A percentile compares a stretch with the other conserved stretches of the same genome.
These are phyloP conservation scores for Pipistrellus kuhlii DNA, from an alignment of 2,797 vertebrate genomes.

Conservation along the genomic window DNA sequence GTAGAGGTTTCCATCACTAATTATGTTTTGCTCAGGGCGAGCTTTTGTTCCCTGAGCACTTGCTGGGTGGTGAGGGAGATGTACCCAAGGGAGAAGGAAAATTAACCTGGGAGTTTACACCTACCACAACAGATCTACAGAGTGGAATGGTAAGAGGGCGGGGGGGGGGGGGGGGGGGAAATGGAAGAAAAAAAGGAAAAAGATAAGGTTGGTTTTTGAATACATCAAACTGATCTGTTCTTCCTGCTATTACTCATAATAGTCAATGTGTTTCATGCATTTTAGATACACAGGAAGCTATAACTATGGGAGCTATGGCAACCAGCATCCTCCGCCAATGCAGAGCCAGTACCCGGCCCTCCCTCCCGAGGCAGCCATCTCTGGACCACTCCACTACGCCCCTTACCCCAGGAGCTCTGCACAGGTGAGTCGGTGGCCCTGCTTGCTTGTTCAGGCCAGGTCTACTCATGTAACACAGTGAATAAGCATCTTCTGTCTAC, in stretches of 20 bases:
- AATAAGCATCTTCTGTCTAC: background rate
- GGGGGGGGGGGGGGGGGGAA: background rate
- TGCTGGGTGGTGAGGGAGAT: background rate
- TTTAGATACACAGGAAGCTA: slow-evolving; percentile 97
- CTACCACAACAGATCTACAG: background rate
- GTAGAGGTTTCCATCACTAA: slow-evolving; percentile 25
- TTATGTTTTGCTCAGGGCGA: slow-evolving; percentile 35
- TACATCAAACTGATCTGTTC: background rate
- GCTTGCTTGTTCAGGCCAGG: background rate
- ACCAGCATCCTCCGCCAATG: slow-evolving; percentile 96
- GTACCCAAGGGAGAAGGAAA: background rate
- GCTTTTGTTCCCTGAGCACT: background rate
- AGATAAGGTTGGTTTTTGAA: background rate
- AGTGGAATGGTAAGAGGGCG: background rate
- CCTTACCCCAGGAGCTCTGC: slow-evolving; percentile 96
- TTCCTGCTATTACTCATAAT: background rate
- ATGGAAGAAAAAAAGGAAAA: background rate
- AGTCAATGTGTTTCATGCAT: slow-evolving; percentile 44
- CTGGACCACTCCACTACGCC: slow-evolving; percentile 96
- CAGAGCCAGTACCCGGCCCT: slow-evolving; percentile 97
- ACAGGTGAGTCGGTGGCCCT: slow-evolving; percentile 91
- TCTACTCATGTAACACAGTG: background rate
- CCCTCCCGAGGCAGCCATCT: slow-evolving; percentile 94
- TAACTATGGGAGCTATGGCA: slow-evolving; percentile 97
- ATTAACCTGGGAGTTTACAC: background rate